Evolutionary conservation across 2,888 invertebrate genomes (phyloP), one percentile per base, ranked within the genome.

Genomic region (Calameuta idolon): DNA sequence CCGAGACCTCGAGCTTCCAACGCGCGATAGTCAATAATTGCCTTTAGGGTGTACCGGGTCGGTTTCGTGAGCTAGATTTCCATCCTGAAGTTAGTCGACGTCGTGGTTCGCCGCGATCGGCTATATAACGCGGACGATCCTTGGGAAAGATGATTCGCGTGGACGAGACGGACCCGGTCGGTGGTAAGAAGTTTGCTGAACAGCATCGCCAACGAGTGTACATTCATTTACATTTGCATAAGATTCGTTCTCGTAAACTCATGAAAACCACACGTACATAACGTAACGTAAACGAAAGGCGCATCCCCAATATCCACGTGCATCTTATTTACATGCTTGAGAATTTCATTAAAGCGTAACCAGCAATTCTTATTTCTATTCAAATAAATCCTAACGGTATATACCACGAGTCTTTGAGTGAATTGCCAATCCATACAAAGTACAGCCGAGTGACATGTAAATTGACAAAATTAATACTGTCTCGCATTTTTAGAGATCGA

Each of bases 131-230:
- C 76, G 80, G 77, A 79, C 75, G 71, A 40, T 73, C 11, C 37
- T 79, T 79, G 73, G 78, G 73, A 89, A 93, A 93, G 87, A 97
- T 97, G 97, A 97, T 97, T 92, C 96, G 96, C 92, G 97, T 97
- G 80, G 97, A 97, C 92, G 97, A 97, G 92, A 95, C 95, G 85
- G 97, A 97, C 92, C 97, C 97, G 83, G 95, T 97, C 87, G 97
- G 97, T 93, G 97, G 97, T 97, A 94, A 95, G 95, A 85, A 80
- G 33, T 12, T 71, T 71, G 31, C 34, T 71, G 31, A 33, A 71
- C 71, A 5, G 9, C 71, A 55, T 55, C 55, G 55, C 9, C 55
- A 55, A 23, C 9, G 55, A 55, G 23, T 55, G 23, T 9, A 9
- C 23, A 2, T 23, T 9, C 55, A 23, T 9, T 55, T 23, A 23